These are phyloP conservation scores for Drosophila persimilis DNA, from an alignment of 1,140 invertebrate species.

Conservation along the genomic window DNA sequence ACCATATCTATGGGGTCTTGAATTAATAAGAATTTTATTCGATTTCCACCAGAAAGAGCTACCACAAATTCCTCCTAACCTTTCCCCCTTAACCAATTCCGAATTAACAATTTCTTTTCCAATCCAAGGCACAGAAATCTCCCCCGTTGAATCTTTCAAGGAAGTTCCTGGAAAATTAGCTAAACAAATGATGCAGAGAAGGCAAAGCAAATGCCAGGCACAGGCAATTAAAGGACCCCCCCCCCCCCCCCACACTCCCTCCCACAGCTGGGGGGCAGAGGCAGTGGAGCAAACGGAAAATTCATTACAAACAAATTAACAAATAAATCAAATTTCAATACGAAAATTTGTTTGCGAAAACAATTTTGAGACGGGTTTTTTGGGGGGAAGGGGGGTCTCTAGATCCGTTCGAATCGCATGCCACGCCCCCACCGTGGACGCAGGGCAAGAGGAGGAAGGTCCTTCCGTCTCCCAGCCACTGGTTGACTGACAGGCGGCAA, in stretches of 20 bases:
- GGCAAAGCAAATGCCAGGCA: slow-evolving; percentile 67
- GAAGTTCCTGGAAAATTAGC: slow-evolving; percentile 62
- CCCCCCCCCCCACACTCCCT: background rate
- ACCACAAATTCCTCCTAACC: background rate
- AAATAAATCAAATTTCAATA: slow-evolving; percentile 83
- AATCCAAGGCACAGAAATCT: slow-evolving; percentile 60
- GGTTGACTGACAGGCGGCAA: slow-evolving; percentile 76
- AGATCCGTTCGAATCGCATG: slow-evolving; percentile 48
- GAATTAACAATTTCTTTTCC: slow-evolving; percentile 21
- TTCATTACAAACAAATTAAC: slow-evolving; percentile 83
- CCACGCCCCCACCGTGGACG: slow-evolving; percentile 63
- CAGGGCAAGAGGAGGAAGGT: slow-evolving; percentile 7
- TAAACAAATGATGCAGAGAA: slow-evolving; percentile 69
- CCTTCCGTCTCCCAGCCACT: slow-evolving; percentile 5
- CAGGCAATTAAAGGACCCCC: slow-evolving; percentile 66
- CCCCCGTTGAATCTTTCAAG: slow-evolving; percentile 22
- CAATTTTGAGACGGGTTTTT: slow-evolving; percentile 70
- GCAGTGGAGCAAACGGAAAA: slow-evolving; percentile 77
- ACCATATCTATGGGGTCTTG: too few species aligned
- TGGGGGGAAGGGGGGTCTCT: background rate
- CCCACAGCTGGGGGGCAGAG: slow-evolving; percentile 12
- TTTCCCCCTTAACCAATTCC: background rate
- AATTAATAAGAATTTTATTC: too few species aligned
- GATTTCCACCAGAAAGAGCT: background rate
- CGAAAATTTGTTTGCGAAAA: slow-evolving; percentile 82